Evolutionary conservation across 2,888 invertebrate species (phyloP).

Genomic region (Eueremaeus valkanovi): DNA sequence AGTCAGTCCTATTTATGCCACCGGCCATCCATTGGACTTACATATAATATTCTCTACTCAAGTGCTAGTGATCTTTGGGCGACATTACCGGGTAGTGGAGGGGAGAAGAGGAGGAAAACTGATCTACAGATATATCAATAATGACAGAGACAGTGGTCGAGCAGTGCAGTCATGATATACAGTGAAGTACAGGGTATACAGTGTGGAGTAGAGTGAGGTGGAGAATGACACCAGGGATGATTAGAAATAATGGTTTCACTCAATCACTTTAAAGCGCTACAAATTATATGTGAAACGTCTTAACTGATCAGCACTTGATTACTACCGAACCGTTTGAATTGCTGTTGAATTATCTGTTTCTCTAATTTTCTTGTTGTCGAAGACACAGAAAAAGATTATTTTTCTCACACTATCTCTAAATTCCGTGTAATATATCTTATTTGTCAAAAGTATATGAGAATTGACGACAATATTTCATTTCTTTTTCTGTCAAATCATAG

Average conservation of each 20-base stretch:
- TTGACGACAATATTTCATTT: background rate
- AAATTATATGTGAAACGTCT: background rate
- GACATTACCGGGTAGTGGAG: background rate
- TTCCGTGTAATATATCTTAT: background rate
- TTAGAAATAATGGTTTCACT: background rate
- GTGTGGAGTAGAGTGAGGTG: too few relatives aligned
- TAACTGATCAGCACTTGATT: background rate
- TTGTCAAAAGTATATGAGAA: background rate
- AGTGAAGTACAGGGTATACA: too few relatives aligned
- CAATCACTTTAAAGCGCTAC: background rate
- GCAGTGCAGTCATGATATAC: background rate
- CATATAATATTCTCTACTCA: background rate
- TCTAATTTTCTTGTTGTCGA: background rate
- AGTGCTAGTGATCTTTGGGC: background rate
- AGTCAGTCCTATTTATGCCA: too few relatives aligned
- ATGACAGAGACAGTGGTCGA: background rate
- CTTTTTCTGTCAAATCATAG: background rate
- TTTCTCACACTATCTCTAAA: background rate
- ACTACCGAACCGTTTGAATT: background rate
- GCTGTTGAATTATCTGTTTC: background rate
- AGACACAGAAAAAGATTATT: background rate
- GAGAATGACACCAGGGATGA: background rate
- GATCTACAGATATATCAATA: background rate
- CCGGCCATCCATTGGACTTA: too few relatives aligned
- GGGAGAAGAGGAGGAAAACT: background rate